These are phyloP conservation scores for Lordiphosa mommai DNA, from an alignment of 1,140 invertebrate genomes.

Conservation along the genomic window DNA sequence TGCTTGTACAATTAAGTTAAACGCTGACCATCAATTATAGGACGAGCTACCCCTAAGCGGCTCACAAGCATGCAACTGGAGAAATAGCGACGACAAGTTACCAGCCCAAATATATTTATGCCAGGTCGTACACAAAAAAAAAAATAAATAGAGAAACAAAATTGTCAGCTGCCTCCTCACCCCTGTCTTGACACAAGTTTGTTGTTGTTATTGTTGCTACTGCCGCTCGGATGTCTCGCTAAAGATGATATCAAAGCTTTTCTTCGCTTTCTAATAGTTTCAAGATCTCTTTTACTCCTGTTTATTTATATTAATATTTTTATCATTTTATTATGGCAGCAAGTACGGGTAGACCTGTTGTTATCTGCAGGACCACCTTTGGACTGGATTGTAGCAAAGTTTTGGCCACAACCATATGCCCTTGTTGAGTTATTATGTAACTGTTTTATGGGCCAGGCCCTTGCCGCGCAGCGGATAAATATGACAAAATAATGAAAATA, in stretches of 20 bases:
- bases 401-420: conserved; percentile 48
- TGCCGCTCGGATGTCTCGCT: conserved; percentile 13
- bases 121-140: not conserved
- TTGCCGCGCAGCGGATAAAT: conserved; percentile 25
- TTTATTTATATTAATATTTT: conserved; percentile 76
- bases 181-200: not conserved
- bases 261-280: conserved; percentile 52
- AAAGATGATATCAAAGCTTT: conserved; percentile 66
- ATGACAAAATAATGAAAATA: conserved; percentile 60
- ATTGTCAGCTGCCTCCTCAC: conserved; percentile 57
- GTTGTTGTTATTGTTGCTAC: not conserved
- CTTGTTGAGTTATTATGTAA: conserved; percentile 29
- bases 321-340: conserved; percentile 67
- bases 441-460: conserved; percentile 28
- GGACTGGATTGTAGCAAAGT: conserved; percentile 49
- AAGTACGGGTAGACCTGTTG: conserved; percentile 23
- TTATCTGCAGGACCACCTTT: conserved; percentile 38
- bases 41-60: conserved; percentile 46
- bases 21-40: conserved; percentile 69
- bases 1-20: conserved; percentile 71
- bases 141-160: conserved; percentile 31
- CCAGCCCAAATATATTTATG: conserved; percentile 54
- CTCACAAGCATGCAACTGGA: conserved; percentile 32
- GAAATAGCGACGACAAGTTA: conserved; percentile 63
- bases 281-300: conserved; percentile 51